Evolutionary conservation across 2,797 vertebrate species (phyloP).

Genomic region (Crypturellus tataupa): DNA sequence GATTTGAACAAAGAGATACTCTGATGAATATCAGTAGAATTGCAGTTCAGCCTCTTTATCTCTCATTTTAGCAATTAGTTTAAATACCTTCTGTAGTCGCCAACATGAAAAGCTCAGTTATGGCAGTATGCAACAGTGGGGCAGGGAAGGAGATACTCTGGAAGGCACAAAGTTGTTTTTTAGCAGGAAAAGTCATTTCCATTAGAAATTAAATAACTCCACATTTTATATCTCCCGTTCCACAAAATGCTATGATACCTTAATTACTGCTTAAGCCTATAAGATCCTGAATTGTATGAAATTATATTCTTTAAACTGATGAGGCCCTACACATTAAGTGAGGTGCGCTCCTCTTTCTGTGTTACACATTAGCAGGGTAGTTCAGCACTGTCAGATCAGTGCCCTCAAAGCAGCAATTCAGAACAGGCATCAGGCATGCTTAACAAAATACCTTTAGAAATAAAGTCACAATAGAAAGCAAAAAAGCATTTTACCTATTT

Average conservation of each 20-base stretch:
- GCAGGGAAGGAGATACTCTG: not conserved
- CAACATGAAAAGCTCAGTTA: not conserved
- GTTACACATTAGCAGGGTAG: not conserved
- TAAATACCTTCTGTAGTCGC: not conserved
- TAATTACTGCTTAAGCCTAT: not conserved
- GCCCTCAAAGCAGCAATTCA: not conserved
- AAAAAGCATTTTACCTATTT: not conserved
- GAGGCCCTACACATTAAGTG: not conserved
- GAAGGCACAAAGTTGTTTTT: not conserved
- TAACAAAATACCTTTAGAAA: not conserved
- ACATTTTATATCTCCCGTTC: conserved; percentile 4
- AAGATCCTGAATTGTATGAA: not conserved
- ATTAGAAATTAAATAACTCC: conserved; percentile 18
- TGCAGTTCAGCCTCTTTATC: not conserved
- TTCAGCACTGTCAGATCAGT: not conserved
- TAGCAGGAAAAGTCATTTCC: conserved; percentile 16
- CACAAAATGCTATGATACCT: not conserved
- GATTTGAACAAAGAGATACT: not conserved
- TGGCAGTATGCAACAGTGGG: not conserved
- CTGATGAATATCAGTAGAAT: not conserved
- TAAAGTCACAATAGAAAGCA: not conserved
- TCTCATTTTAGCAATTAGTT: not conserved
- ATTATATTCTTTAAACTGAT: not conserved
- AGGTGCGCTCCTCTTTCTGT: not conserved
- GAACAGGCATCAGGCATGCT: not conserved